Conservation (phyloP, 2,113 vertebrate genomes). For the Dromaius novaehollandiae region DNA sequence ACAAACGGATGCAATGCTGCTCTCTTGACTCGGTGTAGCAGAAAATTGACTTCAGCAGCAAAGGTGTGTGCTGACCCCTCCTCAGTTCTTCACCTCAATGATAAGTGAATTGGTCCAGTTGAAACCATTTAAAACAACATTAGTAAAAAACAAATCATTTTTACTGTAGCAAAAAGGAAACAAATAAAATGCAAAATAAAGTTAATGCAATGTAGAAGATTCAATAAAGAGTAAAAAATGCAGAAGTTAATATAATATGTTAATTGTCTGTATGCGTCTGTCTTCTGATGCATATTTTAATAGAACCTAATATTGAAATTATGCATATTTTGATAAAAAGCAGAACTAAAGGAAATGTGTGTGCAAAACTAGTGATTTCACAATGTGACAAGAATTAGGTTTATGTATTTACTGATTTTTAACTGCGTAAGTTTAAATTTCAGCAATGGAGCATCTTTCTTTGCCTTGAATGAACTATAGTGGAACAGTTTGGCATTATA, state of each 20-base stretch:
- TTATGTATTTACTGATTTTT: background rate
- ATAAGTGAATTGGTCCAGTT: slow-evolving; percentile 24
- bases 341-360: background rate
- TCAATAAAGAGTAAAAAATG: slow-evolving; percentile 38
- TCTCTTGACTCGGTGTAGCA: slow-evolving; percentile 60
- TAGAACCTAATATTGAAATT: background rate
- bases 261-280: slow-evolving; percentile 46
- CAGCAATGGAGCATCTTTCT: background rate
- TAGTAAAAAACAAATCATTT: slow-evolving; percentile 3
- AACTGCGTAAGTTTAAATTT: background rate
- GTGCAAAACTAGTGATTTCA: background rate
- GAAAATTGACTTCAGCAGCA: slow-evolving; percentile 61
- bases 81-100: slow-evolving; percentile 9
- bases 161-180: slow-evolving; percentile 27
- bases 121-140: slow-evolving; percentile 9
- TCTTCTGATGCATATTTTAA: slow-evolving; percentile 51
- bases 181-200: slow-evolving; percentile 52
- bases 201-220: slow-evolving; percentile 30
- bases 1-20: slow-evolving; percentile 40
- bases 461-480: background rate
- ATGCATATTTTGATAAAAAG: slow-evolving; percentile 4
- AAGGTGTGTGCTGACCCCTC: slow-evolving; percentile 45
- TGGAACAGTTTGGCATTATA: background rate
- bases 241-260: slow-evolving; percentile 46
- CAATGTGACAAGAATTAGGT: background rate